phyloP scores from a whole-genome alignment of 2,888 invertebrate species.

The Entomobrya proxima region DNA sequence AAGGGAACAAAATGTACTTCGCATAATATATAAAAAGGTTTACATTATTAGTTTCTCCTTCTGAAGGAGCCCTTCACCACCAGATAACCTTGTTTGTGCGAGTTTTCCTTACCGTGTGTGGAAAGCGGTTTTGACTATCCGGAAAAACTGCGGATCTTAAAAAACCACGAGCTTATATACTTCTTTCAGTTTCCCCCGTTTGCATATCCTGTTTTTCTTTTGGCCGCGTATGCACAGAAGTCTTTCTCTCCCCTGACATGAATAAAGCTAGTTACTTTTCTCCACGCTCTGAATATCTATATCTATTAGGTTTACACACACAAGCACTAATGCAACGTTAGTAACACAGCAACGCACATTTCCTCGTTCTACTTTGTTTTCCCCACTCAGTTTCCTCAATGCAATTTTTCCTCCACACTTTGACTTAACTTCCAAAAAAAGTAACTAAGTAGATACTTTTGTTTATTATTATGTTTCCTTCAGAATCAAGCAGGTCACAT shows the following conservation, averaged over 20 bases:
- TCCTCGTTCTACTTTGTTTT: conserved; percentile 13
- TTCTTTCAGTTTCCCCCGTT: neutral
- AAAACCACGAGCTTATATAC: too few species aligned
- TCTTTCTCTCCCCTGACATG: conserved; percentile 45
- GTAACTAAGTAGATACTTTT: conserved; percentile 3
- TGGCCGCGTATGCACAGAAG: neutral
- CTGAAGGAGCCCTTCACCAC: too few species aligned
- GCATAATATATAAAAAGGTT: neutral
- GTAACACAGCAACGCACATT: neutral
- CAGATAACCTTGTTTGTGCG: too few species aligned
- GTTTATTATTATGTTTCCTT: conserved; percentile 25
- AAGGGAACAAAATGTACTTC: too few species aligned
- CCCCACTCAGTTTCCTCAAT: neutral
- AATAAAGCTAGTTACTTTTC: conserved; percentile 51
- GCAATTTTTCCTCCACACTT: neutral
- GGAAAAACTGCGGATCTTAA: conserved; percentile 29
- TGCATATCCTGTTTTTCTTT: conserved; percentile 6
- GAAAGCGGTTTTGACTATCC: neutral
- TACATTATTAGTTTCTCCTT: neutral
- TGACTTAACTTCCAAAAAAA: neutral
- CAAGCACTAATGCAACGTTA: neutral
- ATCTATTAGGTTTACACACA: neutral
- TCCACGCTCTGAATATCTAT: conserved; percentile 49
- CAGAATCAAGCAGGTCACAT: conserved; percentile 42
- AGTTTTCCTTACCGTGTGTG: too few species aligned